phyloP scores from a whole-genome alignment of 2,113 vertebrate species.

The Percina caprodes region DNA sequence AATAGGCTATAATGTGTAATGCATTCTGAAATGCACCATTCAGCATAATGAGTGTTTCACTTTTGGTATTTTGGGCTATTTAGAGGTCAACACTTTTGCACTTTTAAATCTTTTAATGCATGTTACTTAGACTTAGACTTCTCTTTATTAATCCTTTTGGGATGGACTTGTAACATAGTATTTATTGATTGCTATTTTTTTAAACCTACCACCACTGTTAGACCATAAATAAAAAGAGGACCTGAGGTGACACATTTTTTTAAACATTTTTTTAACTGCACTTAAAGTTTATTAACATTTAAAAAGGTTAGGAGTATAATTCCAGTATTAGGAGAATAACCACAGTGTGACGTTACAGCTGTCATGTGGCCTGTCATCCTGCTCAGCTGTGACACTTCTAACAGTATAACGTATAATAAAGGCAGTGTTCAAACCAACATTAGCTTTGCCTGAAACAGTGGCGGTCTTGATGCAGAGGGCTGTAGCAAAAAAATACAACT shows the following conservation, averaged over 20 bases:
- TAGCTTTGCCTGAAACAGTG: neutral
- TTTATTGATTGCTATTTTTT: too few species aligned
- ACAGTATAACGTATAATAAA: neutral
- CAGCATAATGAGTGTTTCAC: neutral
- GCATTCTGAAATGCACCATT: neutral
- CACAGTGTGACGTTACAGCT: constrained; percentile 4
- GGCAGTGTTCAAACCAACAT: neutral
- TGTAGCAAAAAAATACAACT: neutral
- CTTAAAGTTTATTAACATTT: neutral
- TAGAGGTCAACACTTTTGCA: neutral
- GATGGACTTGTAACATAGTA: neutral
- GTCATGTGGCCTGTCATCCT: constrained; percentile 32
- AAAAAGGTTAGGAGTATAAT: neutral
- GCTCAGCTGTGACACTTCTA: constrained; percentile 12
- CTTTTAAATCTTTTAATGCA: neutral
- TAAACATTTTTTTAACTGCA: neutral
- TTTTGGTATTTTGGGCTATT: neutral
- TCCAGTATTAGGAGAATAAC: neutral
- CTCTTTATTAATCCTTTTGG: too few species aligned
- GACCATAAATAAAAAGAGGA: neutral
- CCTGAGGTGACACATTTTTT: neutral
- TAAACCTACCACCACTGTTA: too few species aligned
- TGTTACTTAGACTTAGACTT: too few species aligned
- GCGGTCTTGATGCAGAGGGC: neutral
- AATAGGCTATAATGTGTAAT: neutral